Conservation (phyloP, 92 coral and sea anemone species). For the Nematostella vectensis region DNA sequence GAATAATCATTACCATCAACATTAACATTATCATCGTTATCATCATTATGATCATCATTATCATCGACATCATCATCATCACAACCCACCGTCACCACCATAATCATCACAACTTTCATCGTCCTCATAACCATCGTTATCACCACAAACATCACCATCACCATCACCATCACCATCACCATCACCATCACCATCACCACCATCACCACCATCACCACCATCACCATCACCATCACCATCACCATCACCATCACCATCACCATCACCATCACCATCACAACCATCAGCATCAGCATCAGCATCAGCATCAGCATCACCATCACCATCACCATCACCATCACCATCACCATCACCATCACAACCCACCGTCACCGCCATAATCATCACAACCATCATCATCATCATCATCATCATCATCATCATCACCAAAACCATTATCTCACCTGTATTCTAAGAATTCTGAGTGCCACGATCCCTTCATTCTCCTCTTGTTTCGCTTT, state of each 20-base stretch:
- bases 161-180: neutral
- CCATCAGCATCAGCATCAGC: neutral
- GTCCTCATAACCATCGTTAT: neutral
- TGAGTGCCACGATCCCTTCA: slow-evolving; percentile 87
- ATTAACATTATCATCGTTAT: no score
- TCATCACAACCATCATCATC: no score
- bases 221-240: slow-evolving; percentile 3
- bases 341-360: neutral
- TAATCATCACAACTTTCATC: neutral
- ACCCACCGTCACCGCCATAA: no score
- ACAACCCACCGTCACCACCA: slow-evolving; percentile 7
- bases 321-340: slow-evolving; percentile 2
- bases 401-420: no score
- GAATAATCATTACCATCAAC: no score
- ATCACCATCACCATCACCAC: slow-evolving; percentile 1
- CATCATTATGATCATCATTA: no score
- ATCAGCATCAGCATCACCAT: neutral
- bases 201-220: neutral
- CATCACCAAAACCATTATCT: no score
- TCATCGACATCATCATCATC: no score
- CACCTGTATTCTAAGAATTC: slow-evolving; percentile 90
- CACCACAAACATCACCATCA: no score
- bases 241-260: slow-evolving; percentile 4
- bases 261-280: no score
- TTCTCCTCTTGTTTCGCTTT: slow-evolving; percentile 90